Evolutionary conservation across 2,797 vertebrate genomes (phyloP), one percentile per base, ranked within the genome.

Genomic region (Hafferia zeledoni): DNA sequence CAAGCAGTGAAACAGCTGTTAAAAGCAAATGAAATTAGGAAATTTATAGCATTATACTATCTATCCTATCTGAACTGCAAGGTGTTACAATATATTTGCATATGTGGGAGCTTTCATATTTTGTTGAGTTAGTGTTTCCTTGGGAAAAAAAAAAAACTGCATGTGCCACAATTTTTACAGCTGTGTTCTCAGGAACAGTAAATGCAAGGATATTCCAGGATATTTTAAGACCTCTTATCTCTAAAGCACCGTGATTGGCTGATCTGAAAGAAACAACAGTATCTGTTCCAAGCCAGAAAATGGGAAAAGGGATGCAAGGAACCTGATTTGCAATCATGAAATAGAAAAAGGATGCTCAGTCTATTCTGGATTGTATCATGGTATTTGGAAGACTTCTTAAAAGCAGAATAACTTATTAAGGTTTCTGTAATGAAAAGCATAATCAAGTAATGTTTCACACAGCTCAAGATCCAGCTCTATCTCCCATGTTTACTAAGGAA

Each of bases 401-500:
- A 92, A 70, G 19, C 31, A 88, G 30, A 56, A 75, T 56, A 50
- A 75, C 60, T 79, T 93, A 19, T 30, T 88, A 82, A 60, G 71
- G 19, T 37, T 82, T 79, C 55, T 67, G 22, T 43, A 65, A 76
- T 0, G 6, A 68, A 83, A 93, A 41, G 0, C 24, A 43, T 57
- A 46, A 82, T 25, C 17, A 63, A 71, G 10, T 46, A 41, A 43
- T 25, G 30, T 61, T 69, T 18, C 37, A 39, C 69, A 75, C 15
- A 90, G 79, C 57, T 90, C 50, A 81, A 86, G 93, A 86, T 95
- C 82, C 94, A 87, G 46, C 61, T 80, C 81, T 91, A 77, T 80
- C 78, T 88, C 30, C 31, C 20, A 13, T 65, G 69, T 92, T 94
- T 83, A 85, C 53, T 46, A 49, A 83, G 8, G 49, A 77, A 67